Evolutionary conservation across 2,888 invertebrate genomes (phyloP).

Genomic region (Synanthedon myopaeformis): DNA sequence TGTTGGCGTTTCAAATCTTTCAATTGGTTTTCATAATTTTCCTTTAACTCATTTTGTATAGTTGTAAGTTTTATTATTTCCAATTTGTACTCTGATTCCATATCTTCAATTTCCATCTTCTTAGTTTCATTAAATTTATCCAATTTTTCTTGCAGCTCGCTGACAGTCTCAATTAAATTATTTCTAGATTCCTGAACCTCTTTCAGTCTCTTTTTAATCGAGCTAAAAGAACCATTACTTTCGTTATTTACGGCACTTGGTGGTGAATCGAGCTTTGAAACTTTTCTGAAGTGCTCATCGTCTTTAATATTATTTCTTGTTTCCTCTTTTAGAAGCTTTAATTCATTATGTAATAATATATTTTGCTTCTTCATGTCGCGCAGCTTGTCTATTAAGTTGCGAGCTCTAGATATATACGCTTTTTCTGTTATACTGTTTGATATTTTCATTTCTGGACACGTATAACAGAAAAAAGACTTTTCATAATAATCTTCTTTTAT

Average conservation of each 20-base stretch:
- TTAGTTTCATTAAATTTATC: slow-evolving; percentile 33
- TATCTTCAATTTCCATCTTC: slow-evolving; percentile 37
- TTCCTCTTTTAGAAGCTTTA: slow-evolving; percentile 31
- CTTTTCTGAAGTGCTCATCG: slow-evolving; percentile 5
- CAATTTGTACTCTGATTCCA: slow-evolving; percentile 36
- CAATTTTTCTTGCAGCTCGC: slow-evolving; percentile 30
- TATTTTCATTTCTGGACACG: slow-evolving; percentile 17
- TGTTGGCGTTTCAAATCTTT: slow-evolving; percentile 23
- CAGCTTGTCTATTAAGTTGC: slow-evolving; percentile 42
- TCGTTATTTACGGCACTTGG: slow-evolving; percentile 26
- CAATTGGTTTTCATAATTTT: slow-evolving; percentile 32
- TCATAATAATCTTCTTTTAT: slow-evolving; percentile 6
- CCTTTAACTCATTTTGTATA: slow-evolving; percentile 30
- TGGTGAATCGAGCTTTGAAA: slow-evolving; percentile 24
- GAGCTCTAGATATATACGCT: slow-evolving; percentile 34
- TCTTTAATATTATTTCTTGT: slow-evolving; percentile 5
- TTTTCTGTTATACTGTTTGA: slow-evolving; percentile 12
- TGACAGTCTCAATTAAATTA: slow-evolving; percentile 29
- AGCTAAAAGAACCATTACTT: slow-evolving; percentile 26
- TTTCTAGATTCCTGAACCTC: slow-evolving; percentile 38
- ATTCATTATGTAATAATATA: slow-evolving; percentile 33
- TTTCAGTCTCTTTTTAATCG: slow-evolving; percentile 33
- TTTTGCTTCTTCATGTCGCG: slow-evolving; percentile 55
- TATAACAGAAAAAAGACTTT: slow-evolving; percentile 19
- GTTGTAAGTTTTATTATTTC: slow-evolving; percentile 35